phyloP scores from a whole-genome alignment of 1,140 invertebrate species.

The Megalopta genalis region DNA sequence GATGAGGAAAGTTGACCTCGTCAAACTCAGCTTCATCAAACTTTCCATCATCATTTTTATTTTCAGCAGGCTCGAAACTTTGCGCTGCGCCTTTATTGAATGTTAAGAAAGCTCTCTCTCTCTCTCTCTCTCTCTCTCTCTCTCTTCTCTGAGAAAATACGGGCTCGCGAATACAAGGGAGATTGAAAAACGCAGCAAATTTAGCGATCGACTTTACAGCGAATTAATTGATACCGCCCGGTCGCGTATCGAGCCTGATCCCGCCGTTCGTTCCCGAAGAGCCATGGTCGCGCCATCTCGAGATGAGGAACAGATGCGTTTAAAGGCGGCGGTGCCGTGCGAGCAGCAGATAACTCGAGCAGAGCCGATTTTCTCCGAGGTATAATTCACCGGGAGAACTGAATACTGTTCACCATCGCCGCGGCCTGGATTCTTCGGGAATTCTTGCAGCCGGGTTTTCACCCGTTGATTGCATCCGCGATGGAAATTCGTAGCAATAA shows the following conservation, averaged over 20 bases:
- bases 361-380: constrained; percentile 13
- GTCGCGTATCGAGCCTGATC: background rate
- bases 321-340: background rate
- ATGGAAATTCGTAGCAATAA: constrained; percentile 10
- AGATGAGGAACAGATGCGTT: constrained; percentile 11
- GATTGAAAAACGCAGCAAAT: too few relatives aligned
- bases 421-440: background rate
- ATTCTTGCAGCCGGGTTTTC: background rate
- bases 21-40: too few relatives aligned
- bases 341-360: constrained; percentile 15
- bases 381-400: constrained; percentile 17
- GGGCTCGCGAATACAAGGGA: too few relatives aligned
- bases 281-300: constrained; percentile 32
- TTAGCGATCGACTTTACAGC: background rate
- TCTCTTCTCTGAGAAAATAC: too few relatives aligned
- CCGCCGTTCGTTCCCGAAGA: background rate
- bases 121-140: too few relatives aligned
- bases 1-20: too few relatives aligned
- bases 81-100: too few relatives aligned
- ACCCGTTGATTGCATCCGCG: constrained; percentile 4
- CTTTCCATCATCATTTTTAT: too few relatives aligned
- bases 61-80: too few relatives aligned
- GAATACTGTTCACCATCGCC: background rate
- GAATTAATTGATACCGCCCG: background rate
- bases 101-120: too few relatives aligned